phyloP scores from a whole-genome alignment of 2,797 vertebrate species.

The Allochrocebus solatus region DNA sequence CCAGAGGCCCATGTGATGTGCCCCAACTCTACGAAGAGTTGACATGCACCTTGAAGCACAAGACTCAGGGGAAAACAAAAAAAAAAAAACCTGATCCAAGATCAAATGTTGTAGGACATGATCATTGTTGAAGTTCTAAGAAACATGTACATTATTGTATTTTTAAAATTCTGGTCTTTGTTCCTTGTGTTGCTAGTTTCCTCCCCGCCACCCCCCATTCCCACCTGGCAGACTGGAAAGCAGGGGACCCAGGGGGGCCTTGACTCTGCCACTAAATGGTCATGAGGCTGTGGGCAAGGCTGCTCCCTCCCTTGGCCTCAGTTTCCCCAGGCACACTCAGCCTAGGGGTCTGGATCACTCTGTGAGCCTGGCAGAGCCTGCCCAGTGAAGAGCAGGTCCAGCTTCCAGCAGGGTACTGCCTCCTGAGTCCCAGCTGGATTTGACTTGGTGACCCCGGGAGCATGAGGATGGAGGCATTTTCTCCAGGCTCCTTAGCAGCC shows the following conservation, averaged over 20 bases:
- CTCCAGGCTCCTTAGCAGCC: neutral
- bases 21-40: too few species aligned
- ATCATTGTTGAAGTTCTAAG: neutral
- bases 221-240: neutral
- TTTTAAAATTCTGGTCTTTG: neutral
- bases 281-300: neutral
- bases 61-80: neutral
- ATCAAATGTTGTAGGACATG: neutral
- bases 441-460: rapidly evolving
- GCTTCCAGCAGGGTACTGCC: neutral
- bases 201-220: too few species aligned
- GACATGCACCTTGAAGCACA: neutral
- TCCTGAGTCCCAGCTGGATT: neutral
- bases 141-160: neutral
- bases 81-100: neutral
- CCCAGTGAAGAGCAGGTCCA: neutral
- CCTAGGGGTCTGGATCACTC: neutral
- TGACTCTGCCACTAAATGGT: neutral
- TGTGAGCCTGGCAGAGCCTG: neutral
- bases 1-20: neutral
- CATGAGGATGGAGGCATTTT: neutral
- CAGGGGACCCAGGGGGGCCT: neutral
- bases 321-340: neutral
- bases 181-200: neutral
- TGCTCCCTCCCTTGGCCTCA: neutral